phyloP scores from a whole-genome alignment of 2,797 vertebrate species.

The Merluccius polli region DNA sequence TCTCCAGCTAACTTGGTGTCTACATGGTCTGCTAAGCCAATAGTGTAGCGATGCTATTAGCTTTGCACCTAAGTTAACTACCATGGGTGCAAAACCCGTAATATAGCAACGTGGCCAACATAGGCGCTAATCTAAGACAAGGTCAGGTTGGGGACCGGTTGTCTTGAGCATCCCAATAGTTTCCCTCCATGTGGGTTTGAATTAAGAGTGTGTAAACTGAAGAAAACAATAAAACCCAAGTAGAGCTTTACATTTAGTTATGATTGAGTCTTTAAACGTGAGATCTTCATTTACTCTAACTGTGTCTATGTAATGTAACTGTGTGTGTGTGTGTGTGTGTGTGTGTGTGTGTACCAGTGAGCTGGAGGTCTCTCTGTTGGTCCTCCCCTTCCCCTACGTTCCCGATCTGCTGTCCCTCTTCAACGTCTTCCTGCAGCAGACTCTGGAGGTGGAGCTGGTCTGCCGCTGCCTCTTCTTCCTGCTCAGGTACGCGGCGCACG shows the following conservation, averaged over 20 bases:
- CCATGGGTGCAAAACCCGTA: neutral
- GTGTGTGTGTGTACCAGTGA: conserved; percentile 71
- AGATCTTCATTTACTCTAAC: neutral
- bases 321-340: neutral
- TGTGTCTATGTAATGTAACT: neutral
- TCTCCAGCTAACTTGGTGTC: neutral
- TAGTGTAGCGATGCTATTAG: neutral
- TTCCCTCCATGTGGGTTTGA: neutral
- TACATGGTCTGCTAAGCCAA: neutral
- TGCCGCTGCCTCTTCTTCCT: conserved; percentile 94
- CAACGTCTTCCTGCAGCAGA: conserved; percentile 77
- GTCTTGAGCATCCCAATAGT: neutral
- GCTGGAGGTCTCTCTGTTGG: conserved; percentile 91
- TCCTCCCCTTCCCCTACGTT: conserved; percentile 89
- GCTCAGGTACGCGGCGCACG: conserved; percentile 76
- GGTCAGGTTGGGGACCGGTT: neutral
- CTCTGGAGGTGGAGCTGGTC: conserved; percentile 85
- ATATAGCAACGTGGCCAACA: neutral
- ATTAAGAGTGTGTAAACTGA: no score
- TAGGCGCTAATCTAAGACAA: neutral
- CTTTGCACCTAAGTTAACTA: neutral
- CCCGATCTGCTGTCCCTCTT: conserved; percentile 87
- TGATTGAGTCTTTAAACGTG: neutral
- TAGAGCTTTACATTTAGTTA: neutral
- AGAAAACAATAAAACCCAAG: neutral